These are phyloP conservation scores for Sympetrum striolatum DNA, from an alignment of 2,888 invertebrate species.

Conservation along the genomic window DNA sequence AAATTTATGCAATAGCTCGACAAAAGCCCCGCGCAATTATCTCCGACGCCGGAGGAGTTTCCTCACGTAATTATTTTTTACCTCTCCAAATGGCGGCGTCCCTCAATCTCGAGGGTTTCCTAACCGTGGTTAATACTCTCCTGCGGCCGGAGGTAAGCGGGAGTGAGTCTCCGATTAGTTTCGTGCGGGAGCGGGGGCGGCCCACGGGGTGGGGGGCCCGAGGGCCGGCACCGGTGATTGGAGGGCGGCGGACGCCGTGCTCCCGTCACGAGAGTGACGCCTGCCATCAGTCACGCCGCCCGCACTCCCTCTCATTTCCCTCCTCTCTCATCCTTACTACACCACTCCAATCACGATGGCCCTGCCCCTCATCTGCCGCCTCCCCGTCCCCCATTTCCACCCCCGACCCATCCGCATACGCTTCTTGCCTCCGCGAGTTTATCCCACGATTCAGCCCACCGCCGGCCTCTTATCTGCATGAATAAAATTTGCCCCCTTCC, in stretches of 20 bases:
- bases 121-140: slow-evolving; percentile 35
- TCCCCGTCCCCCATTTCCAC: not conserved
- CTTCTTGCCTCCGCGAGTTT: not conserved
- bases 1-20: not conserved
- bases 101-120: not conserved
- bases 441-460: not conserved
- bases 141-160: slow-evolving; percentile 17
- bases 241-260: slow-evolving; percentile 40
- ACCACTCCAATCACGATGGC: slow-evolving; percentile 35
- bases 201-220: not conserved
- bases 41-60: not conserved
- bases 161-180: slow-evolving; percentile 26
- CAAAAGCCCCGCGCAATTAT: not conserved
- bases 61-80: not conserved
- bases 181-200: not conserved
- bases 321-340: not conserved
- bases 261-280: slow-evolving; percentile 42
- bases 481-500: not conserved
- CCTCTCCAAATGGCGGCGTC: not conserved
- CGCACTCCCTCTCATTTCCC: slow-evolving; percentile 11
- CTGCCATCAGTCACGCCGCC: slow-evolving; percentile 30
- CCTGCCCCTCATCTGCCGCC: not conserved
- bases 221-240: slow-evolving; percentile 29
- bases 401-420: not conserved
- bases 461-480: not conserved